Evolutionary conservation across 2,113 vertebrate species (phyloP), one percentile per base, ranked within the genome.

Genomic region (Cyanocitta stelleri): DNA sequence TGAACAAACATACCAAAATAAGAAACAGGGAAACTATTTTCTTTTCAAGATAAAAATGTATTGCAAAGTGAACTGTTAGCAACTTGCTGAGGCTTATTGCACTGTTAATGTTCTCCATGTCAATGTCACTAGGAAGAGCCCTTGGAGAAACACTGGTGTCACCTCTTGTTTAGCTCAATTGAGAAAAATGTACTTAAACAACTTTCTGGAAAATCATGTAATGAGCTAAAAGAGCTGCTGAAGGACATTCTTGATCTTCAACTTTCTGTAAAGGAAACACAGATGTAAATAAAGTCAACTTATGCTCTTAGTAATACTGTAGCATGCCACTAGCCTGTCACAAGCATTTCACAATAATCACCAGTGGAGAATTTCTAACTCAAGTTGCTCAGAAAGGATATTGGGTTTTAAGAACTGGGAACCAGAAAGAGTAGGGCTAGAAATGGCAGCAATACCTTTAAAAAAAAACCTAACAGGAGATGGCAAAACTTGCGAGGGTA

Each of bases 291-390:
- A 77, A 35, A 72, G 33, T 8, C 62, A 85, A 37, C 21, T 44
- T 26, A 4, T 0, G 3, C 2, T 1, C 21, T 39, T 22, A 27
- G 61, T 13, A 55, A 48, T 21, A 33, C 6, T 2, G 0, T 0
- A 29, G 66, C 18, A 20, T 33, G 39, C 17, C 3, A 1, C 46
- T 19, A 22, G 17, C 46, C 39, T 52, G 33, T 29, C 69, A 85
- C 33, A 35, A 66, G 52, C 33, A 22, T 35, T 81, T 63, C 21
- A 27, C 1, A 6, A 29, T 11, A 37, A 62, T 6, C 26, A 4
- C 13, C 35, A 75, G 33, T 1, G 4, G 7, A 12, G 37, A 58
- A 22, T 59, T 74, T 59, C 73, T 37, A 69, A 46, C 16, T 46
- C 29, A 13, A 46, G 61, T 5, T 9, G 6, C 23, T 77, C 21